Conservation (phyloP, 2,113 vertebrate genomes). For the Reinhardtius hippoglossoides region DNA sequence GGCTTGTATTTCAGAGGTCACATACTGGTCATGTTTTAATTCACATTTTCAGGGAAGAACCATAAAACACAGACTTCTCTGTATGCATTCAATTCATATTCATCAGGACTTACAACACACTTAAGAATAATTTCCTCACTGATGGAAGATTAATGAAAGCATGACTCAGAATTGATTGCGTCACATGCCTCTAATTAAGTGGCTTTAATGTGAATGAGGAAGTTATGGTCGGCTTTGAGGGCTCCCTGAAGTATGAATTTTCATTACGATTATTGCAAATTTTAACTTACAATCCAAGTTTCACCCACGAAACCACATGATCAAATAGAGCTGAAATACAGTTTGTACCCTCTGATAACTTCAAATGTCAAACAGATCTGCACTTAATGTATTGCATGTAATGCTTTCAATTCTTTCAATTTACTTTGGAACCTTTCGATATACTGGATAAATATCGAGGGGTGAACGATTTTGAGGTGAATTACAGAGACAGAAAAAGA, state of each 20-base stretch:
- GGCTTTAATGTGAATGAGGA: constrained; percentile 30
- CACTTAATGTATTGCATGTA: no score
- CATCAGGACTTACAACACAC: constrained; percentile 37
- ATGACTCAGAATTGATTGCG: constrained; percentile 37
- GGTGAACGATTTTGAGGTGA: no score
- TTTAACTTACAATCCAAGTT: not conserved
- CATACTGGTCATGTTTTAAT: constrained; percentile 38
- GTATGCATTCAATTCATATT: constrained; percentile 61
- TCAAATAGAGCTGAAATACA: not conserved
- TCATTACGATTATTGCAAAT: constrained; percentile 6
- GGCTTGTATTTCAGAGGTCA: constrained; percentile 34
- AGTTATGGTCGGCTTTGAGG: constrained; percentile 11
- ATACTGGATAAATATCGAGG: no score
- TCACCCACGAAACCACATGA: not conserved
- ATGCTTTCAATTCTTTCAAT: no score
- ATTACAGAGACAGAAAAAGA: no score
- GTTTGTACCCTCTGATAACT: no score
- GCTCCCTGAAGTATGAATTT: not conserved
- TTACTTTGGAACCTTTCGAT: no score
- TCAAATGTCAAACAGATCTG: not conserved
- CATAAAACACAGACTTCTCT: not conserved
- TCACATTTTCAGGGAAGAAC: constrained; percentile 14
- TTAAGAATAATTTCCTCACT: constrained; percentile 31
- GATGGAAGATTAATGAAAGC: constrained; percentile 47
- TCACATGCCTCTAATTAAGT: constrained; percentile 40